Evolutionary conservation across 1,140 invertebrate species (phyloP).

Genomic region (Himalopsyche phryganea): DNA sequence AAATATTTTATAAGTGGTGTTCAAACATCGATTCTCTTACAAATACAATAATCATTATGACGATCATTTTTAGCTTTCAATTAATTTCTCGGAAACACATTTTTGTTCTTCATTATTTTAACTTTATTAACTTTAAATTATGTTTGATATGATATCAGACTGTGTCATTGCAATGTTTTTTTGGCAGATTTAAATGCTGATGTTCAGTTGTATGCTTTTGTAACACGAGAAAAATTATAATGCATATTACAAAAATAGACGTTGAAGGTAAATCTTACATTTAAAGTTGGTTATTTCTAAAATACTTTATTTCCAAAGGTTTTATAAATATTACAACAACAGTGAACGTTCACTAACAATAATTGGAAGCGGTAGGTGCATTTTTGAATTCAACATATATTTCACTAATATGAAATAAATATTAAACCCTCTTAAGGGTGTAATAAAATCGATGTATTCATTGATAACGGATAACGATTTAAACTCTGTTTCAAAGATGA

Average conservation of each 20-base stretch:
- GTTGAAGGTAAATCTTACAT: background rate
- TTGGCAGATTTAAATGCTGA: too few relatives aligned
- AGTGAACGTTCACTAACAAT: background rate
- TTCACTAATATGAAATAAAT: background rate
- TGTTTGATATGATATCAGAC: too few relatives aligned
- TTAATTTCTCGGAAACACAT: too few relatives aligned
- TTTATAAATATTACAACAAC: background rate
- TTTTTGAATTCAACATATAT: background rate
- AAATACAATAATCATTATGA: background rate
- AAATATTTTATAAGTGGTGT: too few relatives aligned
- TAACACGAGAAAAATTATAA: background rate
- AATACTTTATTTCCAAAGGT: background rate
- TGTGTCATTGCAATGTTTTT: too few relatives aligned
- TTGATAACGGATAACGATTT: background rate
- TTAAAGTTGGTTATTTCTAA: background rate
- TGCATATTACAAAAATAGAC: background rate
- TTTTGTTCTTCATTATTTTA: too few relatives aligned
- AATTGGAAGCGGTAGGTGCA: background rate
- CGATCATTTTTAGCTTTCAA: background rate
- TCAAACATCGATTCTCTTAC: background rate
- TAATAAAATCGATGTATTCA: background rate
- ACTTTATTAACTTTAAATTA: too few relatives aligned
- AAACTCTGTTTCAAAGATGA: background rate
- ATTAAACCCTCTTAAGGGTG: background rate
- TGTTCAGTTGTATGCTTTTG: background rate